These are phyloP conservation scores for Thryonomys swinderianus DNA, from an alignment of 2,113 vertebrate species.

Conservation along the genomic window DNA sequence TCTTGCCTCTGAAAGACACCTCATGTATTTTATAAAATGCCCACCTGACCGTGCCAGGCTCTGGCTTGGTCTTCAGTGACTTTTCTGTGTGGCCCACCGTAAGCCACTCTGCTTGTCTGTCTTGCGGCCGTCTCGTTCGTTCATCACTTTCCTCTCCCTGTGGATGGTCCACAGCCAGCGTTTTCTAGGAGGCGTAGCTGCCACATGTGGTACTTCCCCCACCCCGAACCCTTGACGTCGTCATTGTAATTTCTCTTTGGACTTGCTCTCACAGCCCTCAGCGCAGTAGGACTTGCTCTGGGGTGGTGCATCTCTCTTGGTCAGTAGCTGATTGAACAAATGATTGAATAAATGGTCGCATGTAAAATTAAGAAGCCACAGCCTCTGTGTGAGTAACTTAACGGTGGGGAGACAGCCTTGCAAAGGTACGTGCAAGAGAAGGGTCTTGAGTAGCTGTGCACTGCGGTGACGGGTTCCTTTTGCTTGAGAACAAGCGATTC, in stretches of 20 bases:
- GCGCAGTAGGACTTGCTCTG: neutral
- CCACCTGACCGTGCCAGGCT: neutral
- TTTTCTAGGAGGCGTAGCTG: neutral
- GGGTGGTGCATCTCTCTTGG: rapidly evolving
- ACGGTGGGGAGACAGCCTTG: neutral
- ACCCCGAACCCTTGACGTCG: neutral
- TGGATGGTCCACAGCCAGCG: neutral
- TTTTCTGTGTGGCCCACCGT: neutral
- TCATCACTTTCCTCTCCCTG: too few species aligned
- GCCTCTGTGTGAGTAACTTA: neutral
- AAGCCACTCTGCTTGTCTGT: neutral
- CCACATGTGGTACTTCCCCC: too few species aligned
- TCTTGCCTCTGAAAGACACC: neutral
- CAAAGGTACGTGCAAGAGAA: neutral
- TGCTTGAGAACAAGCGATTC: neutral
- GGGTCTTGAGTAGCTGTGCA: neutral
- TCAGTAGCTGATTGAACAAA: neutral
- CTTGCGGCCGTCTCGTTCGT: neutral
- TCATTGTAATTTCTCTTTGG: neutral
- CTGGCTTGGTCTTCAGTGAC: neutral
- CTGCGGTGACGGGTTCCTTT: too few species aligned
- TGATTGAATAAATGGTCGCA: neutral
- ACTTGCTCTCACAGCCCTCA: neutral
- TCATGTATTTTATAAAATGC: neutral
- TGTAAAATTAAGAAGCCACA: neutral